Evolutionary conservation across 2,113 vertebrate species (phyloP), one percentile per base, ranked within the genome.

Genomic region (Albula goreensis): DNA sequence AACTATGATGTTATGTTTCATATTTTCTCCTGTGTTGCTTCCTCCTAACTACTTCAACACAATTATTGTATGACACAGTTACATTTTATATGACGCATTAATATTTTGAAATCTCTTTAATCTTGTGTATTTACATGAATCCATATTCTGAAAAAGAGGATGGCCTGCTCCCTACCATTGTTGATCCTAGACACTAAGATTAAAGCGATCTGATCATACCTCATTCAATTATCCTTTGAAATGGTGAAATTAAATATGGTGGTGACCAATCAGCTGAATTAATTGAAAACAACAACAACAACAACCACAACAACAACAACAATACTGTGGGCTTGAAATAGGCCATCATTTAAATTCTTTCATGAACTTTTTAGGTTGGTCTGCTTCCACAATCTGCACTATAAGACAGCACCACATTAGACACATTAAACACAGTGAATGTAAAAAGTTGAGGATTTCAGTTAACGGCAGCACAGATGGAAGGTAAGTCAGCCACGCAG

Each of bases 141-240:
- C 70, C 70, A 74, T 66, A 74, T 25, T 22, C 70, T 74, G 70
- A 31, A 74, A 74, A n/a, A 74, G 6, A 31, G n/a, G n/a, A n/a
- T 74, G 70, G 31, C 9, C 70, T 74, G 70, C 22, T 2, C 70
- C 70, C 70, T 74, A 7, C 70, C 8, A 31, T n/a, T 74, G 70
- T 74, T 74, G 70, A 31, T 74, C 70, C 70, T 74, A 74, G 70
- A 74, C 70, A 31, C 70, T 56, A 74, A 74, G 70, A n/a, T 74
- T 25, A 74, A 10, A 31, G 70, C 9, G 22, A 74, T 74, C 70
- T 31, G 70, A 74, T 74, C 70, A 74, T 74, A 74, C 2, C 31
- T 31, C 70, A 74, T 74, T 74, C n/a, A n/a, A 31, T 74, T 22
- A 31, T 74, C 70, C 70, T 25, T 17, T 31, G 9, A 31, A n/a